Evolutionary conservation across 1,140 invertebrate species (phyloP), one percentile per base, ranked within the genome.

Genomic region (Sogatella furcifera): DNA sequence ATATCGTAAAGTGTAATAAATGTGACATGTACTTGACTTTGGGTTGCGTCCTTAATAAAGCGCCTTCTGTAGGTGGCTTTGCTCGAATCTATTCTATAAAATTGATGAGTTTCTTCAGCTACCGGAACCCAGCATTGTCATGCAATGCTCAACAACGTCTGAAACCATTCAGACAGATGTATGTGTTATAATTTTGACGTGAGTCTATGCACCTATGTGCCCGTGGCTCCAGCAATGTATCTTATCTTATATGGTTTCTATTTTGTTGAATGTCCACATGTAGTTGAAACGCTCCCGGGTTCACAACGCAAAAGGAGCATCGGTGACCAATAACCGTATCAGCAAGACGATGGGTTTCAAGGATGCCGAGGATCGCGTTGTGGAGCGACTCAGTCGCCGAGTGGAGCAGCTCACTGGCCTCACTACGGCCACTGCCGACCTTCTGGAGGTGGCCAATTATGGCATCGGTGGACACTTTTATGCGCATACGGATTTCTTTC

Each of bases 381-480:
- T 98, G 15, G 82, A 77, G 10, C 81, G 78, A 52, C 82, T 98
- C 41, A 88, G 89, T 34, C 78, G 78, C 64, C 77, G 89, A 46
- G 84, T 90, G 0, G 81, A 81, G 13, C 83, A 87, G 69, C 85
- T 97, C 77, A 94, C 92, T 28, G 88, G 88, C 4, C 75, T 98
- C 59, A 84, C 83, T 53, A 83, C 95, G 76, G 76, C 78, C 5
- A 92, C 93, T 0, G 93, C 95, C 0, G 96, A 99, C 76, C 95
- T 96, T 71, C 77, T 97, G 55, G 91, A 98, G 77, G 92, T 98
- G 52, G 94, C 95, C 59, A 98, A 98, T 77, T 98, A 98, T 76
- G 97, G 96, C 19, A 92, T 98, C 66, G 96, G 95, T n/a, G 97
- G 97, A 0, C 96, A 99, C 75, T 99, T 98, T 74, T 95, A 98